Base-by-base conservation (phyloP, 2,888 invertebrate species). In the Apamea epomidion region DNA sequence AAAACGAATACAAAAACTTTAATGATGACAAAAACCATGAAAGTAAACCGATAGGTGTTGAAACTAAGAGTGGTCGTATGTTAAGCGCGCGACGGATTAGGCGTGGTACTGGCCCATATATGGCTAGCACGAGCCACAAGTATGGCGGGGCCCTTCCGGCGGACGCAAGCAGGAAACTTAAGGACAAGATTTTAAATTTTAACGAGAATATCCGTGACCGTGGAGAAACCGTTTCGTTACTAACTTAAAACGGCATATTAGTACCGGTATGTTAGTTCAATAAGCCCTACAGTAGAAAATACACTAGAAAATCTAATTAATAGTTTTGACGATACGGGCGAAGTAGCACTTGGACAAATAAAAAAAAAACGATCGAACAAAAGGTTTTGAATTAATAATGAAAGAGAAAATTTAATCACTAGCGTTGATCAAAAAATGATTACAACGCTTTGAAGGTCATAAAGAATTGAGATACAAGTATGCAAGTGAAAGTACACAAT, bases 141-240 rank as follows among this genome's bases (percentile, higher is more conserved):
- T 93, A 94, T 92, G 95, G 94, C 51, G 74, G 71, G 90, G 90
- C 93, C 93, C 93, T 95, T 95, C 95, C 95, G 95, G 94, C 94
- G 94, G 93, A 92, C 93, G 91, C 89, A 91, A 90, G 83, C 91
- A 89, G 88, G 88, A 89, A 87, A 85, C 80, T 77, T 82, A 84
- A 80, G 81, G 88, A 88, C 86, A 76, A 81, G 83, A 81, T 87
- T 87, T 84, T 80, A 88, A 88, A 83, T 80, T 79, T 71, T 80
- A 88, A 81, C 78, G 67, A 87, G 78, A 76, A 83, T 80, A 82
- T 67, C 71, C 65, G 69, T 85, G 74, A 87, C 78, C 69, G 71
- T 78, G 37, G 67, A 72, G 71, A 77, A 77, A 80, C 48, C 42
- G 48, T 73, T 78, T 73, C 69, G 71, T 54, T 48, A 74, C 68